Conservation (phyloP, 2,888 invertebrate genomes). For the Ophion costatus region DNA sequence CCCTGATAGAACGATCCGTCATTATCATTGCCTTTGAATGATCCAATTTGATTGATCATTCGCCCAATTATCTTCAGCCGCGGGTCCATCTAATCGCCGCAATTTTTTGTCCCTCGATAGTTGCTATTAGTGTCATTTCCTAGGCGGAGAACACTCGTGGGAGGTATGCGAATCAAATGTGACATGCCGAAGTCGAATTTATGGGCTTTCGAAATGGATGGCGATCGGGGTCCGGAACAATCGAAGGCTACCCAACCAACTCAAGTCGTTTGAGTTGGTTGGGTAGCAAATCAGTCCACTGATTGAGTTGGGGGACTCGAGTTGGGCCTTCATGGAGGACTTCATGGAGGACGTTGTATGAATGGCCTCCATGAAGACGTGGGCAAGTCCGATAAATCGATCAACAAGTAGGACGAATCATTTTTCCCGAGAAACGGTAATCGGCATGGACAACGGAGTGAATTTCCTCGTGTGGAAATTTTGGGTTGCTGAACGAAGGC, state of each 20-base stretch:
- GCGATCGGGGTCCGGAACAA: too few relatives aligned
- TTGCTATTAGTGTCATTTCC: conserved; percentile 22
- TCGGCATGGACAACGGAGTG: neutral
- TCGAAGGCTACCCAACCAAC: too few relatives aligned
- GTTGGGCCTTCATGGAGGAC: too few relatives aligned
- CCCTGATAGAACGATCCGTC: conserved; percentile 18
- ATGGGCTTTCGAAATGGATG: too few relatives aligned
- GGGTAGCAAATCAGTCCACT: too few relatives aligned
- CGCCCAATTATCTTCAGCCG: conserved; percentile 14
- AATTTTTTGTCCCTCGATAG: conserved; percentile 9
- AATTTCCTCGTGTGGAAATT: neutral
- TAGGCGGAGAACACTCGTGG: conserved; percentile 5
- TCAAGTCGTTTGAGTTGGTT: too few relatives aligned
- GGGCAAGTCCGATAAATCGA: too few relatives aligned
- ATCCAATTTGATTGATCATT: conserved; percentile 33
- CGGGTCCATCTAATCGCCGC: conserved; percentile 16
- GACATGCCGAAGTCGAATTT: too few relatives aligned
- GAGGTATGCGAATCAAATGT: neutral
- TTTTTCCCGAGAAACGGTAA: neutral
- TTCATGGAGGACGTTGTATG: too few relatives aligned
- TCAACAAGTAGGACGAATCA: neutral
- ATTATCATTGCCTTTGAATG: conserved; percentile 29
- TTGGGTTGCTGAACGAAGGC: neutral
- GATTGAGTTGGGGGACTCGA: too few relatives aligned
- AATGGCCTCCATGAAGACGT: too few relatives aligned